Conservation (phyloP, 2,888 invertebrate species). For the Callyntrura guangdongensis region DNA sequence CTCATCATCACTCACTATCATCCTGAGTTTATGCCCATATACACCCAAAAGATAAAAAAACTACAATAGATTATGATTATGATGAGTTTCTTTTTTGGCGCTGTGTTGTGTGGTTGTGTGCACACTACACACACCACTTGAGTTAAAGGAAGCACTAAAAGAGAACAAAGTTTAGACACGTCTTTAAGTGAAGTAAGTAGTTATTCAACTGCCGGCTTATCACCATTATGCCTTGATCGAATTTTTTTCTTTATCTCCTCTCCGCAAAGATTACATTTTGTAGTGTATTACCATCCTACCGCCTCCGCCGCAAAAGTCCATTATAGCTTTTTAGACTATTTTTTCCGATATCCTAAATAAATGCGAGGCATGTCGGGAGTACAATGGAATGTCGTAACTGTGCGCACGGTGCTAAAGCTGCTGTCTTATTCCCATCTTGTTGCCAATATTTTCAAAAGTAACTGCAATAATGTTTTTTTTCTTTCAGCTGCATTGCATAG, state of each 20-base stretch:
- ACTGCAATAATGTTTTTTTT: conserved; percentile 54
- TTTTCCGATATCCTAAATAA: not conserved
- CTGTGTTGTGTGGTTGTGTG: no score
- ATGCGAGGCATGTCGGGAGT: not conserved
- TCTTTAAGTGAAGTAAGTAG: not conserved
- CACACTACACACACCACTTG: not conserved
- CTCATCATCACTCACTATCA: not conserved
- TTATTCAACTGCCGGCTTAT: conserved; percentile 32
- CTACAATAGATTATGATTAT: not conserved
- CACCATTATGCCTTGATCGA: conserved; percentile 24
- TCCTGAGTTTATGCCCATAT: not conserved
- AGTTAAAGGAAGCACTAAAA: not conserved
- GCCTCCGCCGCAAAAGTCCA: conserved; percentile 14
- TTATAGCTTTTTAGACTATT: not conserved
- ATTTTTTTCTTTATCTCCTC: not conserved
- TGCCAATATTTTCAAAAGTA: conserved; percentile 56
- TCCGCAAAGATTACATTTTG: conserved; percentile 3
- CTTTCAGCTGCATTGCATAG: conserved; percentile 49
- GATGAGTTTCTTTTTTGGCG: not conserved
- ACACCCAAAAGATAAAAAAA: not conserved
- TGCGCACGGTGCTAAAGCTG: not conserved
- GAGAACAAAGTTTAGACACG: conserved; percentile 24
- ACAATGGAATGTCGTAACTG: not conserved
- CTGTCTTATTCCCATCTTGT: conserved; percentile 12
- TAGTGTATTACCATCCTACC: not conserved